Evolutionary conservation across 2,888 invertebrate species (phyloP).

Genomic region (Eledona agricola): DNA sequence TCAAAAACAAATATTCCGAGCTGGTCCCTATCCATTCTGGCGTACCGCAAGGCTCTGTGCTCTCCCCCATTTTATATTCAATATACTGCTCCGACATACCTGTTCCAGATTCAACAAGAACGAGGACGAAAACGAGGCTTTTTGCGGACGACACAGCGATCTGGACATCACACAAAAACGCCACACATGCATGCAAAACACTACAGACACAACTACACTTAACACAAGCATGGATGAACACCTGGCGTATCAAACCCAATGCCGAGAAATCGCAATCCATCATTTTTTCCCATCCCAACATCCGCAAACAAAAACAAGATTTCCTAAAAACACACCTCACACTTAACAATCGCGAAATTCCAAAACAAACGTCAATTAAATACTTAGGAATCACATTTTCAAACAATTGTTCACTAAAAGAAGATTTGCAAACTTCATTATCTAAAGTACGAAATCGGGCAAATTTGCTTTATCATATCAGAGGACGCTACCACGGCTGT

Average conservation of each 20-base stretch:
- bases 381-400: slow-evolving; percentile 17
- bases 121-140: too few relatives aligned
- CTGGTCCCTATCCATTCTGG: slow-evolving; percentile 1
- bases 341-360: background rate
- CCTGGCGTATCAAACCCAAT: slow-evolving; percentile 17
- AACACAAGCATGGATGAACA: slow-evolving; percentile 19
- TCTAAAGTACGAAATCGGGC: slow-evolving; percentile 9
- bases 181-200: too few relatives aligned
- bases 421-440: slow-evolving; percentile 2
- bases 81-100: too few relatives aligned
- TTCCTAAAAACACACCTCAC: background rate
- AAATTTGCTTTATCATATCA: slow-evolving; percentile 5
- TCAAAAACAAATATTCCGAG: too few relatives aligned
- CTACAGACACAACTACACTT: too few relatives aligned
- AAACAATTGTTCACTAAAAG: background rate
- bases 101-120: too few relatives aligned
- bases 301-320: background rate
- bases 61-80: too few relatives aligned
- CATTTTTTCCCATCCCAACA: background rate
- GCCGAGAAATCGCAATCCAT: slow-evolving; percentile 12
- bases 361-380: background rate
- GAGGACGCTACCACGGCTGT: slow-evolving; percentile 6
- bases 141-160: too few relatives aligned
- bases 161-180: background rate
- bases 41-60: too few relatives aligned